These are phyloP conservation scores for Eurystomus glaucurus DNA, from an alignment of 2,797 vertebrate species.

Conservation along the genomic window DNA sequence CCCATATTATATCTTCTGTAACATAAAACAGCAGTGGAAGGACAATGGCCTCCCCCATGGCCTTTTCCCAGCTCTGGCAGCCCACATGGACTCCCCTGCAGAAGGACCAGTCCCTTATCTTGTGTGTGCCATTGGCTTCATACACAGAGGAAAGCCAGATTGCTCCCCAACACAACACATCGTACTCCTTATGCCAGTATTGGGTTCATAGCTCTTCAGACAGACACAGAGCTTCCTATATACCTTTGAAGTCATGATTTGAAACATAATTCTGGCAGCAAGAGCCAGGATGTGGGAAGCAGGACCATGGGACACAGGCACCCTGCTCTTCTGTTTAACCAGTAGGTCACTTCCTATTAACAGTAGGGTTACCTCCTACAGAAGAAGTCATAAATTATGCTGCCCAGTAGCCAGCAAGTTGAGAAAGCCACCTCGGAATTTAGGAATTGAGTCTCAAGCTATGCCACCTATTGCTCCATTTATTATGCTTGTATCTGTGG, in stretches of 20 bases:
- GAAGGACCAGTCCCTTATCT: not conserved
- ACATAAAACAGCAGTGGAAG: not conserved
- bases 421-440: constrained; percentile 29
- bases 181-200: not conserved
- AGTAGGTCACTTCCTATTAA: constrained; percentile 4
- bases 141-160: not conserved
- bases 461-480: not conserved
- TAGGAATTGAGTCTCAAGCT: not conserved
- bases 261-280: constrained; percentile 13
- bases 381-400: not conserved
- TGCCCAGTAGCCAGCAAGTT: not conserved
- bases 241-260: constrained; percentile 14
- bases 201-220: not conserved
- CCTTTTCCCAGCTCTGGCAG: not conserved
- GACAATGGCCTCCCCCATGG: not conserved
- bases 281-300: constrained; percentile 5
- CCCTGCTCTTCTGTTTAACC: constrained; percentile 15
- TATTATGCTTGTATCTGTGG: not conserved
- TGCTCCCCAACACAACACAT: not conserved
- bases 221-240: not conserved
- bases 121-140: not conserved
- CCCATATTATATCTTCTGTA: not conserved
- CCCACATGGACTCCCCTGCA: not conserved
- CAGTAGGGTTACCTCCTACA: not conserved
- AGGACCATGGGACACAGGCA: not conserved